Base-by-base conservation (phyloP, 2,113 vertebrate species). In the Mionectes macconnelli region DNA sequence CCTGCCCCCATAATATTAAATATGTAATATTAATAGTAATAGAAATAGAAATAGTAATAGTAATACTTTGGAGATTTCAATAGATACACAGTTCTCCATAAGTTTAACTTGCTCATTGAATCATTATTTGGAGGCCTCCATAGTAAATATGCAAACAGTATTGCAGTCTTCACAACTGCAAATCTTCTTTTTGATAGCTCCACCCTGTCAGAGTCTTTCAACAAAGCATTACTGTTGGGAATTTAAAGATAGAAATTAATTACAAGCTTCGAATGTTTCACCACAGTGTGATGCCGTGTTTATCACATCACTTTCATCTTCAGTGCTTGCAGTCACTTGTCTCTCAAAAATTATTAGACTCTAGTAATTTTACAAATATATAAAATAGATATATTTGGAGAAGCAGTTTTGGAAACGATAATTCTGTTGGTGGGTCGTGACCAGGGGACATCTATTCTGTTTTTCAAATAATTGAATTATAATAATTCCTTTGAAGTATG, bases 231-330 rank as follows among this genome's bases (percentile, higher is more conserved):
- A 98, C 96, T 97, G 98, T 97, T 97, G 96, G 95, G 57, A 90
- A 97, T 98, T 98, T 98, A 98, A 98, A 97, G 97, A 98, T 93
- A 98, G 93, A 98, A 98, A 97, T 98, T 98, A 98, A 98, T 98
- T 98, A 98, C 97, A 98, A 93, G 98, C 97, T 97, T 98, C 98
- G 98, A 97, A 94, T 98, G 97, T 97, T 98, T 97, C 90, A 96
- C 95, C 89, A 97, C 91, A 91, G 75, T 84, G 35, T 69, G 93
- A 94, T 97, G 93, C 97, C 55, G 80, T 97, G 96, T 98, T 97
- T 98, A 96, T 97, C 98, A 94, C 95, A 95, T 98, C 96, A 95
- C 74, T 97, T 98, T 98, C 95, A 91, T 97, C 97, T 94, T 95
- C 96, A 97, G 42, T 94, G 95, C 94, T 90, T 93, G 84, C 96